Base-by-base conservation (phyloP, 1,140 invertebrate species). In the Solen grandis region DNA sequence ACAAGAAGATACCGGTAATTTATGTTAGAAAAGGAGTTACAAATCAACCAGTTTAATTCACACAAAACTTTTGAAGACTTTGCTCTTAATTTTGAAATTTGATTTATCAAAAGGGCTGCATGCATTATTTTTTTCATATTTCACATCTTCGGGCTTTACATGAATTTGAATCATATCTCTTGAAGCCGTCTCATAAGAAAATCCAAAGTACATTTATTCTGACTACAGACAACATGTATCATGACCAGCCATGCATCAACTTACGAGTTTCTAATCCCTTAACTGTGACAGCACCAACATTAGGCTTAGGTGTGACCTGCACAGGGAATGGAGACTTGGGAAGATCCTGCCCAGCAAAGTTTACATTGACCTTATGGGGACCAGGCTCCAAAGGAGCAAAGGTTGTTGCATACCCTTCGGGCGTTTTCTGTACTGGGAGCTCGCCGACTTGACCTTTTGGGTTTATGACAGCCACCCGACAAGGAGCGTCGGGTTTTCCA, bases 281-380 rank as follows among this genome's bases (percentile, higher is more conserved):
- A 31, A 97, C 96, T 92, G 95, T 95, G 60, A 97, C 95, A 88
- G 97, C 97, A 33, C 95, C 96, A 41, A 97, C 95, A 88, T 97
- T 96, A 46, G 97, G 94, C 82, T 94, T 94, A 8, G 96, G 95
- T 86, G 95, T 94, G 41, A 97, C 95, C 65, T 95, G 83, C 22
- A 97, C 95, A 65, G 95, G 95, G 75, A 97, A 95, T 2, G 98
- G 98, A 0, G 97, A 98, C 90, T 98, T 97, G 33, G 95, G 95
- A 84, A 97, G 96, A 88, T 96, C 94, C 88, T 95, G 93, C 27
- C 96, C 95, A 10, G 94, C 95, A 90, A 96, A 97, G 87, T 95
- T 96, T 66, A 97, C 95, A 22, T 94, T 93, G 57, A 97, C 94
- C 84, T 96, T 95, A 87, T 97, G 97, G 70, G 95, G 94, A 29